Evolutionary conservation across 2,888 invertebrate species (phyloP), one percentile per base, ranked within the genome.

Genomic region (Mesochorus sp.): DNA sequence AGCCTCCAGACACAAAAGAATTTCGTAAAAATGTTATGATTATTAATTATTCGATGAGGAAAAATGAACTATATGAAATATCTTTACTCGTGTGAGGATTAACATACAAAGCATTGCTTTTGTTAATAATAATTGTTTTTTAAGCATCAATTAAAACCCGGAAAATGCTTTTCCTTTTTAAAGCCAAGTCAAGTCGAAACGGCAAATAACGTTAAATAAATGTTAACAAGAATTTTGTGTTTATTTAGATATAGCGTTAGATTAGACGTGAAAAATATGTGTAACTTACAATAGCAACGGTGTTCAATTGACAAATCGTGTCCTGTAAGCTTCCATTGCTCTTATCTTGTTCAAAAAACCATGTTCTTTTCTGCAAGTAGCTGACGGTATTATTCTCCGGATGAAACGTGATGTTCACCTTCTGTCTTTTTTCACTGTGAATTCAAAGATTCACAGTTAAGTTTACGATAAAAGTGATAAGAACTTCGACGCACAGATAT

Each of bases 401-500:
- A 86, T 97, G 94, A 93, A 95, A 96, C 0, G 92, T 92, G 0
- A 97, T 92, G 88, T 97, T 94, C 2, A 94, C 94, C 88, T 96
- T 96, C 66, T 94, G 93, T 2, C 94, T 93, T n/a, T 92, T 91
- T 88, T 96, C 96, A 0, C 92, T 93, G 87, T 93, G 95, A 37
- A 70, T 39, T 34, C 31, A 62, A 76, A 47, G 21, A 53, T 64
- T 34, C 12, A 55, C n/a, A 3, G 26, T 55, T 19, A 72, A 55
- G 34, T 28, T 47, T 4, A 26, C 10, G 55, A 37, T 37, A 37
- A 37, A 4, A 4, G 12, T 21, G 28, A 6, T 19, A 67, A 37
- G 21, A n/a, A 24, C 19, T 49, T 39, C 10, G 19, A 21, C 28
- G 10, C n/a, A 44, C 37, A 24, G 14, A 10, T 6, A n/a, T n/a